phyloP scores from a whole-genome alignment of 2,888 invertebrate species.

The Metallyticus violacea region DNA sequence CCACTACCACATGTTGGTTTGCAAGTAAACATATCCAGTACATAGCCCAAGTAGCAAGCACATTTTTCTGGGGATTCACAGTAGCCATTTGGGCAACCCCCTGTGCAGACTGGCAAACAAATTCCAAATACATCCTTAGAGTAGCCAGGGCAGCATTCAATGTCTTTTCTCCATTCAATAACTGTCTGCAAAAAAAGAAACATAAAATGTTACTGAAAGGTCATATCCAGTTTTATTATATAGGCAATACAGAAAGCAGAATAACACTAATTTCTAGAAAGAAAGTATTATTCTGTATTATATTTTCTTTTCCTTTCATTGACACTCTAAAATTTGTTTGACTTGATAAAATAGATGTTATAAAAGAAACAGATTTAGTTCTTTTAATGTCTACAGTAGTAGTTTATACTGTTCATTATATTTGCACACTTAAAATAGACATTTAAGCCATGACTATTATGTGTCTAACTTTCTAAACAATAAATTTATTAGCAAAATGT shows the following conservation, averaged over 20 bases:
- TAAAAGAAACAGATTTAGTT: background rate
- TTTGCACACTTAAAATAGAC: no score
- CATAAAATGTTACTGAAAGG: background rate
- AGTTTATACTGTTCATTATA: no score
- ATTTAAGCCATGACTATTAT: no score
- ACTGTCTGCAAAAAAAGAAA: background rate
- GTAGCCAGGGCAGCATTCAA: background rate
- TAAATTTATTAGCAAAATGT: no score
- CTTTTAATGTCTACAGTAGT: no score
- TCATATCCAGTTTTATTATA: no score
- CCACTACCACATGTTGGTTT: background rate
- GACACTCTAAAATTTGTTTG: background rate
- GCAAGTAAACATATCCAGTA: background rate
- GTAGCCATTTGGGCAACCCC: background rate
- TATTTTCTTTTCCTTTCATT: background rate
- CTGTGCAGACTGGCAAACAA: background rate
- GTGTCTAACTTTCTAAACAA: no score
- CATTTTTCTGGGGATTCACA: background rate
- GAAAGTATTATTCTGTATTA: no score
- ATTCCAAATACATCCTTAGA: background rate
- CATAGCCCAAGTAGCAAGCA: background rate
- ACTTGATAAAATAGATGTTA: background rate
- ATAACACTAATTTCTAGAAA: no score
- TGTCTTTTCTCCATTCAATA: background rate
- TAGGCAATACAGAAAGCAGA: no score